Base-by-base conservation (phyloP, 2,113 vertebrate species). In the Dipodomys spectabilis region DNA sequence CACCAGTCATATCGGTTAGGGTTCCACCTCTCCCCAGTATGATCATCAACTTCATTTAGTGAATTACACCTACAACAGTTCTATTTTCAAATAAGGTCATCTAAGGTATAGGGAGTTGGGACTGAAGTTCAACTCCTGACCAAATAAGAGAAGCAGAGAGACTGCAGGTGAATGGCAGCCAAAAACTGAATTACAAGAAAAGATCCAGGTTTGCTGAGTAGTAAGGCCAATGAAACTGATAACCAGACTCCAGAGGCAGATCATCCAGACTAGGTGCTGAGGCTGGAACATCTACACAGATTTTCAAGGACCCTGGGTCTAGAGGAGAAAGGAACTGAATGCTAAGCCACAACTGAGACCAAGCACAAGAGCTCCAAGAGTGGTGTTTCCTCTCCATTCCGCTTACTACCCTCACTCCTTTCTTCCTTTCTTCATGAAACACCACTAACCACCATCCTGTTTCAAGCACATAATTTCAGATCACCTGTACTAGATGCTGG, bases 81-180 rank as follows among this genome's bases (percentile, higher is more conserved):
- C 20, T 68, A 60, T 85, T 90, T 90, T 67, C 32, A 87, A 89
- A 87, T 90, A 84, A 93, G n/a, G 12, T 69, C 32, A 10, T 67
- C 68, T 83, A 67, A 88, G 35, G 13, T 65, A 71, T 15, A 49
- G 20, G 32, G 1, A 2, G 2, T 84, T 86, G 39, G 60, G 25
- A 89, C 30, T 39, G 93, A 20, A 86, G 6, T 57, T 67, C 23
- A 72, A 77, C 8, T 7, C 22, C 71, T 75, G 67, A 80, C 27
- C 83, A 88, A 82, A 20, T 32, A 35, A 73, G 32, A 85, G 89
- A 88, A 95, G 1, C 80, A 92, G 39, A 85, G 11, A 20, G 15
- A 4, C 25, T 75, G 22, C 13, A 68, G 64, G 23, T n/a, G 9
- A 86, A 57, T 39, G 32, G 27, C 39, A 94, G 44, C 11, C 44